A percentile compares a stretch with the other conserved stretches of the same genome.
phyloP scores from a whole-genome alignment of 1,140 invertebrate genomes.

The Penaeus vannamei region DNA sequence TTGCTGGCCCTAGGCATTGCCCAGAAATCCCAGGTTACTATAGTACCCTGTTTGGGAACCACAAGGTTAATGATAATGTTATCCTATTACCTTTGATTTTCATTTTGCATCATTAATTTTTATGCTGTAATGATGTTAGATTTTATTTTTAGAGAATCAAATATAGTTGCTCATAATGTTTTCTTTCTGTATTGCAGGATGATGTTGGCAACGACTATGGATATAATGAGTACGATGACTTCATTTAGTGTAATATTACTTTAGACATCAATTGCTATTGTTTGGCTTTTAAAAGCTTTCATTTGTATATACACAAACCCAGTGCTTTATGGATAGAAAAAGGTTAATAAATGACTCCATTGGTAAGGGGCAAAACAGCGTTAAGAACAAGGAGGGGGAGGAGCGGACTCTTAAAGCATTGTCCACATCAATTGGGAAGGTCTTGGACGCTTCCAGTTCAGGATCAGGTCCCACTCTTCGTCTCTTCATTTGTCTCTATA shows the following conservation, averaged over 20 bases:
- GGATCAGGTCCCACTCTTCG: no score
- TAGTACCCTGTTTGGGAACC: no score
- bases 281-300: constrained; percentile 13
- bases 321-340: constrained; percentile 35
- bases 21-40: no score
- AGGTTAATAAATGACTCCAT: constrained; percentile 8
- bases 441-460: no score
- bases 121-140: no score
- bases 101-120: no score
- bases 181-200: constrained; percentile 46
- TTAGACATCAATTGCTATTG: constrained; percentile 42
- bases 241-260: constrained; percentile 51
- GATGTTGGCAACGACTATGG: constrained; percentile 41
- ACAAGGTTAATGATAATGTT: no score
- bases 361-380: neutral
- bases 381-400: neutral
- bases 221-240: constrained; percentile 57
- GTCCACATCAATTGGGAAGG: no score
- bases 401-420: neutral
- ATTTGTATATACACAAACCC: constrained; percentile 40
- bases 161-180: neutral
- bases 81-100: no score
- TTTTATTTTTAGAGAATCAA: no score
- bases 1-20: no score
- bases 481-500: no score